Conservation (phyloP, 2,113 vertebrate genomes). For the Centropus unirufus region DNA sequence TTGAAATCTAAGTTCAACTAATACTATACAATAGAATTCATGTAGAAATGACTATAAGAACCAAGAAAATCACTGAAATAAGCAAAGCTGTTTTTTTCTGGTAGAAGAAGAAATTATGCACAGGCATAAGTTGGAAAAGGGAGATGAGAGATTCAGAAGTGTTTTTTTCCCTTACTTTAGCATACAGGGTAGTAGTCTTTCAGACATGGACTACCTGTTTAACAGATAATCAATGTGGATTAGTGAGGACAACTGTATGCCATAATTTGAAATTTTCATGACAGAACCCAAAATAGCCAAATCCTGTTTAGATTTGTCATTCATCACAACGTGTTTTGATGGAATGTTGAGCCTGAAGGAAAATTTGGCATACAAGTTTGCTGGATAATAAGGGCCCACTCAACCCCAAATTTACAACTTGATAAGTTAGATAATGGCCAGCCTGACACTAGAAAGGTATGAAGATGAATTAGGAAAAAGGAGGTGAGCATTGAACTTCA, state of each 20-base stretch:
- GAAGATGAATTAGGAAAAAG: background rate
- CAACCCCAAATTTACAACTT: background rate
- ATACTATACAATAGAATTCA: background rate
- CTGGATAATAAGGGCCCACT: background rate
- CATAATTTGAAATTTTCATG: background rate
- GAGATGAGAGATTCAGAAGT: background rate
- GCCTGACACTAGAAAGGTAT: background rate
- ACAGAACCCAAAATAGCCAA: background rate
- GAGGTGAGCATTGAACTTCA: background rate
- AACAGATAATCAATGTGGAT: background rate
- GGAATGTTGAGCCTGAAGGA: background rate
- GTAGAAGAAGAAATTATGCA: background rate
- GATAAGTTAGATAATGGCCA: background rate
- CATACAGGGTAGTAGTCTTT: background rate
- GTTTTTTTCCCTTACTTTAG: background rate
- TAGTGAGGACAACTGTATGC: background rate
- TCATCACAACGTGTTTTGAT: background rate
- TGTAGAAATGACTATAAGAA: background rate
- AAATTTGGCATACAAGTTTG: background rate
- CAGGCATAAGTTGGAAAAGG: rapidly evolving
- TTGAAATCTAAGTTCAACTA: background rate
- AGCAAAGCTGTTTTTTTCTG: background rate
- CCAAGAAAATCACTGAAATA: background rate
- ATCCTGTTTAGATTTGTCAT: background rate
- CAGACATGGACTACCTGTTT: background rate